Evolutionary conservation across 2,113 vertebrate genomes (phyloP).

Genomic region (Toxotes chatareus): DNA sequence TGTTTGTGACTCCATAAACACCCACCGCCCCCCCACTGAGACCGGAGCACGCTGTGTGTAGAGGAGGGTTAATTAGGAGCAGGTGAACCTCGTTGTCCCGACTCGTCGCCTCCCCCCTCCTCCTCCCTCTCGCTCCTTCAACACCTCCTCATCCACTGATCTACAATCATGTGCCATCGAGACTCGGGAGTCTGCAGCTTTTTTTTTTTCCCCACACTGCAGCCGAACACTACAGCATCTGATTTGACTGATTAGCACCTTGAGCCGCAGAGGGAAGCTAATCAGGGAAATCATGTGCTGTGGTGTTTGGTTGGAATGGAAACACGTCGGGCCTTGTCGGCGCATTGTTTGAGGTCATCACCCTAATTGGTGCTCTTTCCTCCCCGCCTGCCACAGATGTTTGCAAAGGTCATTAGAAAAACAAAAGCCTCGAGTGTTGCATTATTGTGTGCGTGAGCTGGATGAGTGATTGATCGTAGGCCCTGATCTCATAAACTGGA

Average conservation of each 20-base stretch:
- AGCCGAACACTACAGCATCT: constrained; percentile 32
- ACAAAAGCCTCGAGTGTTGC: constrained; percentile 6
- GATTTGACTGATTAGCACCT: constrained; percentile 62
- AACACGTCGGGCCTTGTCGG: constrained; percentile 8
- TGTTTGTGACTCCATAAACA: constrained; percentile 33
- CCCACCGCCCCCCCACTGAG: constrained; percentile 22
- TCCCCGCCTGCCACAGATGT: constrained; percentile 33
- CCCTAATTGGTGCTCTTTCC: constrained; percentile 32
- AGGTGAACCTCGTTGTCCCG: constrained; percentile 35
- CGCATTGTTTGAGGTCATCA: constrained; percentile 19
- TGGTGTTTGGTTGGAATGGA: constrained; percentile 11
- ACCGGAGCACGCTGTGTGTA: constrained; percentile 25
- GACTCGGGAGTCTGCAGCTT: constrained; percentile 27
- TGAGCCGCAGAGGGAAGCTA: constrained; percentile 41
- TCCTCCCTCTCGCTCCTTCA: not conserved
- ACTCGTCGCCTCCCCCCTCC: not conserved
- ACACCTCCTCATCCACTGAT: constrained; percentile 35
- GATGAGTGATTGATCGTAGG: not conserved
- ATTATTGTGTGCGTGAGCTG: not conserved
- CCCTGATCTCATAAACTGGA: not conserved
- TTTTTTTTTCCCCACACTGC: not conserved
- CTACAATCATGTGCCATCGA: constrained; percentile 45
- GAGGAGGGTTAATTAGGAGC: constrained; percentile 55
- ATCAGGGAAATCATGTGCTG: constrained; percentile 43
- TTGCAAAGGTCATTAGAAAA: constrained; percentile 45